These are phyloP conservation scores for Papilio demoleus DNA, from an alignment of 2,888 invertebrate species.

Conservation along the genomic window DNA sequence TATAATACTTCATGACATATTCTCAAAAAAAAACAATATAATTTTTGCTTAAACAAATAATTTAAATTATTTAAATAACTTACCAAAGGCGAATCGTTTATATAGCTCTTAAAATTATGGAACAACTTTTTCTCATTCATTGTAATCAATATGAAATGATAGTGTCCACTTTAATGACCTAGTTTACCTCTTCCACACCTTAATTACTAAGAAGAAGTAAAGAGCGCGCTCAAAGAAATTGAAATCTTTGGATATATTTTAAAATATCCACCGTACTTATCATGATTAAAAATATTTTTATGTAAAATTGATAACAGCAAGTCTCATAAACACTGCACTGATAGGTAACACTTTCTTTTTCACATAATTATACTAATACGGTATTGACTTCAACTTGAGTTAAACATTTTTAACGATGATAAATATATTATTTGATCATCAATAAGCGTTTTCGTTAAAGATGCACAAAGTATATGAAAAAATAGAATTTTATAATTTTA, in stretches of 20 bases:
- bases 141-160: slow-evolving; percentile 59
- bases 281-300: slow-evolving; percentile 44
- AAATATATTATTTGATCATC: slow-evolving; percentile 23
- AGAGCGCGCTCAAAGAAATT: slow-evolving; percentile 47
- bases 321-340: slow-evolving; percentile 59
- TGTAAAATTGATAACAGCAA: slow-evolving; percentile 71
- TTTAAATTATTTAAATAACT: slow-evolving; percentile 41
- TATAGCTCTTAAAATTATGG: slow-evolving; percentile 83
- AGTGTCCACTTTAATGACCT: slow-evolving; percentile 63
- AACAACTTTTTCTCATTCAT: slow-evolving; percentile 82
- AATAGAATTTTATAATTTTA: slow-evolving; percentile 41
- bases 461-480: slow-evolving; percentile 30
- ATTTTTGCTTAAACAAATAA: slow-evolving; percentile 17
- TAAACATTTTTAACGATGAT: slow-evolving; percentile 26
- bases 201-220: slow-evolving; percentile 48
- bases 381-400: slow-evolving; percentile 34
- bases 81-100: slow-evolving; percentile 76
- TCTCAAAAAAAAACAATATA: not conserved
- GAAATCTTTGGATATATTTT: slow-evolving; percentile 58
- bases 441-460: slow-evolving; percentile 29
- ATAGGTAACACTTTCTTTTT: slow-evolving; percentile 51
- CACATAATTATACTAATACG: slow-evolving; percentile 39
- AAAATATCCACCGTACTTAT: slow-evolving; percentile 46
- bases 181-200: slow-evolving; percentile 57
- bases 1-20: not conserved